phyloP scores from a whole-genome alignment of 2,113 vertebrate species.

The Hippocampus mohnikei region DNA sequence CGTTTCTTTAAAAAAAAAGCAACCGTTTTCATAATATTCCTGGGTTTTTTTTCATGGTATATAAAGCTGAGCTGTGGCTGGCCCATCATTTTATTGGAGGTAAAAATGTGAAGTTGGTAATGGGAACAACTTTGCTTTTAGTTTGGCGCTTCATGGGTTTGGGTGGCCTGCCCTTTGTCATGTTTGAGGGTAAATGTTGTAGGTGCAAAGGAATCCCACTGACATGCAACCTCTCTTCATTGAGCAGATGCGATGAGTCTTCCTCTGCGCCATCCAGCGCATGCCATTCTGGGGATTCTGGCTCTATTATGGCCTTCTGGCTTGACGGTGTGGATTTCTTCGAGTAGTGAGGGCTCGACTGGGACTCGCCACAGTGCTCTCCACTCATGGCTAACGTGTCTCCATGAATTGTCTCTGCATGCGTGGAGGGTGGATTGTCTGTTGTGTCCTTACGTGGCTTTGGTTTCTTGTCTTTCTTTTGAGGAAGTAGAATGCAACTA shows the following conservation, averaged over 20 bases:
- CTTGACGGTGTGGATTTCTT: constrained; percentile 11
- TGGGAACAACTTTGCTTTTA: constrained; percentile 36
- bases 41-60: neutral
- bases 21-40: neutral
- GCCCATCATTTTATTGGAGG: constrained; percentile 56
- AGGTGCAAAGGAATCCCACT: constrained; percentile 5
- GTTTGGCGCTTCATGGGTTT: constrained; percentile 33
- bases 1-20: constrained; percentile 18
- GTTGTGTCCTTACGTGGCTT: constrained; percentile 39
- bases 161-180: constrained; percentile 13
- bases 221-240: constrained; percentile 9
- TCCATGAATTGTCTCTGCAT: constrained; percentile 34
- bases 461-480: constrained; percentile 60
- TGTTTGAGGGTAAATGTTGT: constrained; percentile 10
- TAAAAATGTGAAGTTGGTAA: constrained; percentile 62
- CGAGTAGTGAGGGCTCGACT: neutral
- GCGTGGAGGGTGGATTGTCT: constrained; percentile 50
- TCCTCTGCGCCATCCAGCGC: constrained; percentile 17
- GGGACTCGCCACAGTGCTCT: constrained; percentile 18
- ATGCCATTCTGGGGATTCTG: constrained; percentile 15
- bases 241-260: neutral
- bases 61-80: neutral
- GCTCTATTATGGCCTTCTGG: constrained; percentile 10
- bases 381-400: constrained; percentile 20
- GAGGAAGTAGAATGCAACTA: constrained; percentile 64